Conservation (phyloP, 2,888 invertebrate genomes). For the Halocaridina rubra region DNA sequence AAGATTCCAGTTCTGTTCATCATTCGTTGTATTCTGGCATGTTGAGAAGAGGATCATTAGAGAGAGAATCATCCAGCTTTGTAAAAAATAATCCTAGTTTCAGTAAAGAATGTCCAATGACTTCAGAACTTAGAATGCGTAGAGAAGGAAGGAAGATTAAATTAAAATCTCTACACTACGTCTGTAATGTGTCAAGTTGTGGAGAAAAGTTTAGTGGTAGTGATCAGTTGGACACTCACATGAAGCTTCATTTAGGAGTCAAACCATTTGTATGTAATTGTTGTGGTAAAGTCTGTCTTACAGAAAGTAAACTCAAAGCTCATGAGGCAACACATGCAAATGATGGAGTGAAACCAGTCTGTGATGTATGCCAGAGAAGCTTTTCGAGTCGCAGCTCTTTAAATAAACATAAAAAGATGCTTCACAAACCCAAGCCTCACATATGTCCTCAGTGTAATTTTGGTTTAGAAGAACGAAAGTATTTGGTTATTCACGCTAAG, state of each 20-base stretch:
- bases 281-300: constrained; percentile 40
- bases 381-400: constrained; percentile 48
- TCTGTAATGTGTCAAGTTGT: constrained; percentile 20
- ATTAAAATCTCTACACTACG: constrained; percentile 6
- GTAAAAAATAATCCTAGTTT: neutral
- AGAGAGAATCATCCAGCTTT: neutral
- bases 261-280: constrained; percentile 37
- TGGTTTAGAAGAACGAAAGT: constrained; percentile 38
- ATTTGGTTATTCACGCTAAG: constrained; percentile 41
- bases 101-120: constrained; percentile 1
- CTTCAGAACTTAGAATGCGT: neutral
- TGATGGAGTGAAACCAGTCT: constrained; percentile 30
- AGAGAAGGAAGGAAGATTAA: constrained; percentile 18
- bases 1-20: too few species aligned
- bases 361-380: constrained; percentile 44
- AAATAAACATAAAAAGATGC: constrained; percentile 41
- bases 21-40: neutral
- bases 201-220: constrained; percentile 26
- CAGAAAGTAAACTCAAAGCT: constrained; percentile 27
- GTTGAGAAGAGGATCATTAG: neutral
- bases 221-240: constrained; percentile 37
- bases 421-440: constrained; percentile 45
- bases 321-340: constrained; percentile 34
- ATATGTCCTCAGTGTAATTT: constrained; percentile 29
- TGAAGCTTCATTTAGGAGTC: constrained; percentile 42